Evolutionary conservation across 2,113 vertebrate species (phyloP).

Genomic region (Psammodynastes pulverulentus): DNA sequence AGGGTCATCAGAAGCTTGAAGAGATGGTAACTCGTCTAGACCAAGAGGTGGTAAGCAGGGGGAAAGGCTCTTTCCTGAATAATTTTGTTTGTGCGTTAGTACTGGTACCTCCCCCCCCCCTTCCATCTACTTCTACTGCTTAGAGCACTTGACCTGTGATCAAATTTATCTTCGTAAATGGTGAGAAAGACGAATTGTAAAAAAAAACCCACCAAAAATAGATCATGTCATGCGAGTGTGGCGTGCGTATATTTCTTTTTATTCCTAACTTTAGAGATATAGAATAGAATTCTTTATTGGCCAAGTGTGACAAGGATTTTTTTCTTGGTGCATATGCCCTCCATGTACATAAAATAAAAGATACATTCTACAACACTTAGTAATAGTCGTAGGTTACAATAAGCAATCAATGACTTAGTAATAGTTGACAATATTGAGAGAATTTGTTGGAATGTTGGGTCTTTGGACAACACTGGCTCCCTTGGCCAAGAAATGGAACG

Average conservation of each 20-base stretch:
- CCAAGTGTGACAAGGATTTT: no score
- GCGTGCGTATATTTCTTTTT: background rate
- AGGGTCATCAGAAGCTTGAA: constrained; percentile 95
- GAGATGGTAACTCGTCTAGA: constrained; percentile 95
- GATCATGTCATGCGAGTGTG: background rate
- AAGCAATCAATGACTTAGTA: no score
- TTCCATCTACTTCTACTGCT: background rate
- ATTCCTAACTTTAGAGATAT: background rate
- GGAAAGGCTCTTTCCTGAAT: background rate
- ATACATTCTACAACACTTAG: no score
- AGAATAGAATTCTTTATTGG: no score
- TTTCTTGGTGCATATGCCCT: no score
- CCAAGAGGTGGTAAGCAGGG: constrained; percentile 91
- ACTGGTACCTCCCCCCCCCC: background rate
- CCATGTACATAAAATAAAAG: no score
- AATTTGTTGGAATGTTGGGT: no score
- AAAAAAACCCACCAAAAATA: no score
- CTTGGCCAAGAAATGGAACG: no score
- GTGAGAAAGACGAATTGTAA: background rate
- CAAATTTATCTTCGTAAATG: background rate
- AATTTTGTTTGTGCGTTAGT: background rate
- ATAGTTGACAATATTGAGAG: no score
- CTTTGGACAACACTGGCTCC: no score
- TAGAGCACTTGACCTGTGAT: background rate
- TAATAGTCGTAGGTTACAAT: no score